Base-by-base conservation (phyloP, 2,888 invertebrate species). In the Adela reaumurella region DNA sequence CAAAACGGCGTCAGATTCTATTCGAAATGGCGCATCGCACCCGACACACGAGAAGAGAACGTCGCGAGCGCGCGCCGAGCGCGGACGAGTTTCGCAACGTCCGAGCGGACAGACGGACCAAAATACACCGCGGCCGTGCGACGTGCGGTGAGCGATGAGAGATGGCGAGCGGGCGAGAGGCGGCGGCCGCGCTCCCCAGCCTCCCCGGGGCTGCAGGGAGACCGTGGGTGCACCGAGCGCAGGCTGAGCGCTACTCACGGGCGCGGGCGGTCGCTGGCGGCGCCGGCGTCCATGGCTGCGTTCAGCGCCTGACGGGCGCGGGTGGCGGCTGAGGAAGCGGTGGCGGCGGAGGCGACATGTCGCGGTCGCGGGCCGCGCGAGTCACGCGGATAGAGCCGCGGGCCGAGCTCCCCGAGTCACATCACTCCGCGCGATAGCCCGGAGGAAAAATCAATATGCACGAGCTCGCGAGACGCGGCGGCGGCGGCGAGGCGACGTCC, bases 401-500 rank as follows among this genome's bases (percentile, higher is more conserved):
- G 69, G 63, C 69, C 67, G 68, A 70, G 73, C 50, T 48, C 50
- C 46, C 49, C 50, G 46, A 48, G 19, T 16, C 17, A 16, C 14
- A 19, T 17, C 46, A 35, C 28, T 28, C 16, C 46, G 49, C 49
- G 35, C 35, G 35, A 14, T 35, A 14, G 35, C 35, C 35, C 35
- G 35, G 35, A 35, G 35, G 78, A 80, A 80, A 80, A 80, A 80
- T 80, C 80, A 79, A 80, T 80, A 80, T 74, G 78, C 80, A 80
- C 71, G 74, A 74, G 74, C 77, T 70, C 69, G 35, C 65, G 74
- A 70, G 65, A 70, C 72, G 74, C 71, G 73, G 73, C 72, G 74
- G 73, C 72, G 74, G 71, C 73, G 73, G 74, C 78, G 80, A 78
- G 79, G 80, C 78, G 80, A 79, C 78, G 80, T 79, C 80, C 80